Base-by-base conservation (phyloP, 2,797 vertebrate genomes). In the Cyprinodon diabolis region DNA sequence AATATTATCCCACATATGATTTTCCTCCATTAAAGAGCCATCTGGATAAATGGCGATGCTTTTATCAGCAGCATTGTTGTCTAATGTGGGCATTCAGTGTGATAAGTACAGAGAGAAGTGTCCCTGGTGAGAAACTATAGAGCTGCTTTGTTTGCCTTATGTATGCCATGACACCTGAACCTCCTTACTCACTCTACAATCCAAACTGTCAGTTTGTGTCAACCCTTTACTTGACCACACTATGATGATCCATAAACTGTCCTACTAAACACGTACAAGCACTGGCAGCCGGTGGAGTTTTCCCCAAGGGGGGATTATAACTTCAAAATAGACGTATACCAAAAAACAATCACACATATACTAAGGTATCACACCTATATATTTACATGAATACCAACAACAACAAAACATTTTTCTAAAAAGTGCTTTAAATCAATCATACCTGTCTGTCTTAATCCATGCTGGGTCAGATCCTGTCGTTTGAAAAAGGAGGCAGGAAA, bases 121-220 rank as follows among this genome's bases (percentile, higher is more conserved):
- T 88, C 78, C 82, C 88, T 4, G 68, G 81, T 86, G 90, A 83
- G 86, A 84, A 81, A 77, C 85, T 77, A 71, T 63, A 78, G 70
- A 58, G 52, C 75, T 78, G 75, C 79, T 80, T 87, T 86, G 82
- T 81, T 45, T 60, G 80, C 21, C 71, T 76, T 72, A 78, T 82
- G 65, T 86, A 84, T 74, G 77, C 19, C 66, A 71, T 69, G 63
- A 83, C 87, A 92, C 92, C 91, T 90, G 86, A 90, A 89, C 87
- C 84, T 78, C 78, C 71, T 76, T 79, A 77, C 82, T 73, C 75
- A 69, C 62, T 56, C 70, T 76, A 68, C 78, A 71, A 73, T 51
- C 69, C 70, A 75, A 68, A 77, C 77, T 77, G 71, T 73, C 75
- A 68, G 66, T 47, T 67, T 78, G 37, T 69, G 66, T 75, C 68